A percentile compares a stretch with the other conserved stretches of the same genome.
Conservation (phyloP, 2,113 vertebrate species). For the Leptobrachium leishanense region DNA sequence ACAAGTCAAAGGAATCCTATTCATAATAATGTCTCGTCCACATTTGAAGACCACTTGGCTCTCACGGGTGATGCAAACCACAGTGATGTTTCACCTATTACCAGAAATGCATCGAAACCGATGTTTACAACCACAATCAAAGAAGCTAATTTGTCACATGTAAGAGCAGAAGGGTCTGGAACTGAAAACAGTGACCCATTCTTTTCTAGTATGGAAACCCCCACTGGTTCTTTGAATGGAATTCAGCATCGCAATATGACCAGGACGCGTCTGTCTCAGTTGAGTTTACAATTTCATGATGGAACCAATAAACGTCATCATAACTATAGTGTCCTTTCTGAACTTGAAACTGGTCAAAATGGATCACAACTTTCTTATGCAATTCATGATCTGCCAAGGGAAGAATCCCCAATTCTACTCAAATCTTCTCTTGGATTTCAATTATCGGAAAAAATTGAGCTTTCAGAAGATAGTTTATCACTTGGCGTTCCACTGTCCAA, state of each 20-base stretch:
- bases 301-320: constrained; percentile 22
- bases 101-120: constrained; percentile 52
- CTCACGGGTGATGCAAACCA: constrained; percentile 51
- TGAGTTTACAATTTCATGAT: constrained; percentile 45
- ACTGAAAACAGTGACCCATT: constrained; percentile 51
- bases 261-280: constrained; percentile 54
- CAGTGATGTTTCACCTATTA: constrained; percentile 51
- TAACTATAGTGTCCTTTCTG: constrained; percentile 41
- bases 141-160: constrained; percentile 48
- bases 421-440: constrained; percentile 36
- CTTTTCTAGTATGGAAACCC: constrained; percentile 38
- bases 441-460: constrained; percentile 49
- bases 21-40: constrained; percentile 45
- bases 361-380: constrained; percentile 30
- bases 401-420: constrained; percentile 37
- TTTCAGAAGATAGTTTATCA: constrained; percentile 37
- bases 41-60: constrained; percentile 47
- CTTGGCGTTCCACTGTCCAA: constrained; percentile 14
- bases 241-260: not conserved
- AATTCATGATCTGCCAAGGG: constrained; percentile 56
- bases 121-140: constrained; percentile 34
- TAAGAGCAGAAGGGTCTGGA: constrained; percentile 52
- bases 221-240: constrained; percentile 30
- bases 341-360: constrained; percentile 21
- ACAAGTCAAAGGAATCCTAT: constrained; percentile 56